These are phyloP conservation scores for Ridgeia piscesae DNA, from an alignment of 1,140 invertebrate species.

Conservation along the genomic window DNA sequence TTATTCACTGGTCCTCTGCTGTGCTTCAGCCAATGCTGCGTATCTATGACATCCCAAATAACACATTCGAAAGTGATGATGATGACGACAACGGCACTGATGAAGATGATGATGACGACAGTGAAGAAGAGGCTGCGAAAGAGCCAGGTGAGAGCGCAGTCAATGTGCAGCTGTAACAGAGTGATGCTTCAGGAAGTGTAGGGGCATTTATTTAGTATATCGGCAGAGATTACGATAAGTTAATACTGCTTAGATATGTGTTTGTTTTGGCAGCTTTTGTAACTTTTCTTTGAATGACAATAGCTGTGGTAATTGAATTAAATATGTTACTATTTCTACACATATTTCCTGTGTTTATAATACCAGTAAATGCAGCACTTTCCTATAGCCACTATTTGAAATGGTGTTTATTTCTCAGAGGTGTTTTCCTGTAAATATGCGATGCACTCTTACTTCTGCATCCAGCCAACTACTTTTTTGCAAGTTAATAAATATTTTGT, in stretches of 20 bases:
- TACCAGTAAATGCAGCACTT: too few relatives aligned
- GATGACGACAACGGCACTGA: conserved; percentile 69
- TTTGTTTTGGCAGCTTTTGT: too few relatives aligned
- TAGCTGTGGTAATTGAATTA: too few relatives aligned
- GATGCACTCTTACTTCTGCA: background rate
- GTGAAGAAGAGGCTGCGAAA: conserved; percentile 22
- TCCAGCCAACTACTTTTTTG: background rate
- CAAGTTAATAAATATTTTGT: background rate
- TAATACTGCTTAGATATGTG: too few relatives aligned
- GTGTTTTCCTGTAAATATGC: background rate
- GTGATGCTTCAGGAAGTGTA: too few relatives aligned
- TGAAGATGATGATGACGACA: conserved; percentile 32
- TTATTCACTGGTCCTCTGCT: background rate
- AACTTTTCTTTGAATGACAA: too few relatives aligned
- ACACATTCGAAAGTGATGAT: conserved; percentile 96
- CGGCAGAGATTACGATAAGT: too few relatives aligned
- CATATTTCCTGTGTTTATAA: too few relatives aligned
- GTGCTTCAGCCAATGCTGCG: conserved; percentile 78
- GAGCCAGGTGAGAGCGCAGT: background rate
- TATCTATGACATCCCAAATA: conserved; percentile 95
- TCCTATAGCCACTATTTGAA: too few relatives aligned
- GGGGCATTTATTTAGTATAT: too few relatives aligned
- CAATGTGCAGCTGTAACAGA: background rate
- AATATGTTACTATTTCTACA: too few relatives aligned
- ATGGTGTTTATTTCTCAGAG: too few relatives aligned